A percentile compares a stretch with the other conserved stretches of the same genome.
Conservation (phyloP, 2,888 invertebrate species). For the Nymphalis polychloros region DNA sequence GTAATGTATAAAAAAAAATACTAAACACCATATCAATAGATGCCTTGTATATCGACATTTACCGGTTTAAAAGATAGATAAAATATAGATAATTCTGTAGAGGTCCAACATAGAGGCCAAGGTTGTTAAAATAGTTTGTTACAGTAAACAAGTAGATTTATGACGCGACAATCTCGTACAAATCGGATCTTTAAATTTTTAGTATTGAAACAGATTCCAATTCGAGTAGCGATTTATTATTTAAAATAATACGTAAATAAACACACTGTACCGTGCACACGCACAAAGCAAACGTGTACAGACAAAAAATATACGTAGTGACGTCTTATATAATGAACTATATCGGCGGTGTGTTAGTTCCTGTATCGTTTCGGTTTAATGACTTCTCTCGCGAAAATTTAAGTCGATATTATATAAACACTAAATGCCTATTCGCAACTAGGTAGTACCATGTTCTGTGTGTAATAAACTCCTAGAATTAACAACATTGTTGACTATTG, state of each 20-base stretch:
- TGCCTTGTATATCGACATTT: conserved; percentile 35
- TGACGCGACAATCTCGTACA: conserved; percentile 23
- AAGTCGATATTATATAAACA: conserved; percentile 46
- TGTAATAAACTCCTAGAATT: conserved; percentile 77
- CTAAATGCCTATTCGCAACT: conserved; percentile 60
- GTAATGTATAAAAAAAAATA: conserved; percentile 12
- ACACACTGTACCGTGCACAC: conserved; percentile 36
- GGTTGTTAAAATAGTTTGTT: conserved; percentile 28
- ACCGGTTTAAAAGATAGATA: conserved; percentile 28
- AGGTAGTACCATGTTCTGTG: conserved; percentile 72
- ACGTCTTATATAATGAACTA: neutral
- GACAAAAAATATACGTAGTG: conserved; percentile 1
- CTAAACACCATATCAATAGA: conserved; percentile 38
- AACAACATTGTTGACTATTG: conserved; percentile 82
- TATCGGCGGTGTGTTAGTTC: conserved; percentile 44
- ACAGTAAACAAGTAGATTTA: conserved; percentile 25
- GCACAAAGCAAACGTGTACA: conserved; percentile 34
- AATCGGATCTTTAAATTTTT: conserved; percentile 33
- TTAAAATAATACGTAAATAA: neutral
- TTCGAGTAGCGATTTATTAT: neutral
- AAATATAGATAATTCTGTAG: conserved; percentile 26
- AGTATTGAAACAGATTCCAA: neutral
- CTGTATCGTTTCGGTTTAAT: conserved; percentile 41
- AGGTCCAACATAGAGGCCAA: conserved; percentile 22
- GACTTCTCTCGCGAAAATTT: conserved; percentile 40